Evolutionary conservation across 2,888 invertebrate genomes (phyloP).

Genomic region (Protodeltote pygarga): DNA sequence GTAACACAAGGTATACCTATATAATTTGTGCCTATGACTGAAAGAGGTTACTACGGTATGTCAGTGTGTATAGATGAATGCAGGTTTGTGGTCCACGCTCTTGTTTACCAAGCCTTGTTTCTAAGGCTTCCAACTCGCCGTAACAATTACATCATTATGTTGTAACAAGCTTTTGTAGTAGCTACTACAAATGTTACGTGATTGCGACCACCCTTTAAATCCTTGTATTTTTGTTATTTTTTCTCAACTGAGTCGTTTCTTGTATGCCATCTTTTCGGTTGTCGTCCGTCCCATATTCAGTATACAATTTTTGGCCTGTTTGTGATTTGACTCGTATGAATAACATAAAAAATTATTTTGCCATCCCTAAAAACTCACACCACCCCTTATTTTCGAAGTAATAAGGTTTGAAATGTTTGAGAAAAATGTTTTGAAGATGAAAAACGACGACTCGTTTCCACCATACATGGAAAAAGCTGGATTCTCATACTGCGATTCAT

Average conservation of each 20-base stretch:
- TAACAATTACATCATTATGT: too few relatives aligned
- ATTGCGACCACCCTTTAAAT: too few relatives aligned
- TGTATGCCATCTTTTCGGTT: conserved; percentile 42
- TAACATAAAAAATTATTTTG: conserved; percentile 59
- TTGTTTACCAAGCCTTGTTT: too few relatives aligned
- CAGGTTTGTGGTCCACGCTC: too few relatives aligned
- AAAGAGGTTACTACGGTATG: too few relatives aligned
- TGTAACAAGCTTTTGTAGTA: neutral
- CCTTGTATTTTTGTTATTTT: too few relatives aligned
- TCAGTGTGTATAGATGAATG: too few relatives aligned
- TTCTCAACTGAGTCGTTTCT: conserved; percentile 26
- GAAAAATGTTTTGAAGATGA: conserved; percentile 14
- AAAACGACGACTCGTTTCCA: conserved; percentile 50
- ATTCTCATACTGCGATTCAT: conserved; percentile 75
- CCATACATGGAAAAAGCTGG: conserved; percentile 74
- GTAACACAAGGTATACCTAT: too few relatives aligned
- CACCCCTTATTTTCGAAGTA: neutral
- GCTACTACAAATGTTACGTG: neutral
- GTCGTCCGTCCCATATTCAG: conserved; percentile 64
- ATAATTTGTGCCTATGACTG: too few relatives aligned
- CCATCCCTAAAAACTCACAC: neutral
- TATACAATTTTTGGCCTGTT: conserved; percentile 79
- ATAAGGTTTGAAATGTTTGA: conserved; percentile 50
- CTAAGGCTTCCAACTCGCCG: too few relatives aligned
- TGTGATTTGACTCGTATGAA: conserved; percentile 70